A percentile compares a stretch with the other conserved stretches of the same genome.
phyloP scores from a whole-genome alignment of 2,888 invertebrate species.

The Melieria omissa region DNA sequence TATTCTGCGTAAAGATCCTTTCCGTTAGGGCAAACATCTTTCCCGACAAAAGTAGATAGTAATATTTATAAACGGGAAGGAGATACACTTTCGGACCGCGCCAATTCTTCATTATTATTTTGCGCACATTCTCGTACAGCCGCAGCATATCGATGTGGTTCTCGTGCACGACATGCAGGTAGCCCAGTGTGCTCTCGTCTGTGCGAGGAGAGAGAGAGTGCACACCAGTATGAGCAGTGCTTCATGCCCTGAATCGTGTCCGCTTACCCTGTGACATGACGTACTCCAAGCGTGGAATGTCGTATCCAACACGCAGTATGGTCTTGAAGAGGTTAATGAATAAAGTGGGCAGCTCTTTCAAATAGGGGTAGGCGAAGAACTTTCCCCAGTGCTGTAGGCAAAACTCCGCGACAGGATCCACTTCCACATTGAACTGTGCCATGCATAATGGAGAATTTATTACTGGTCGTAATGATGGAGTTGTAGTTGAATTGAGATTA shows the following conservation, averaged over 20 bases:
- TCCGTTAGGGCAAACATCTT: slow-evolving; percentile 62
- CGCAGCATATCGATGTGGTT: slow-evolving; percentile 60
- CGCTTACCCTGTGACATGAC: slow-evolving; percentile 62
- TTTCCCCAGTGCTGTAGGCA: slow-evolving; percentile 58
- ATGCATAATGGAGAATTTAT: too few species aligned
- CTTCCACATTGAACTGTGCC: slow-evolving; percentile 36
- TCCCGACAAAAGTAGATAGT: slow-evolving; percentile 60
- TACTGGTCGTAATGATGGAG: too few species aligned
- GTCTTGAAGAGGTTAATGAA: slow-evolving; percentile 61
- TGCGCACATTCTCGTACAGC: slow-evolving; percentile 59
- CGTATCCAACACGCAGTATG: slow-evolving; percentile 63
- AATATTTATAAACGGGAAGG: slow-evolving; percentile 65
- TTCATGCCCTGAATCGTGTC: not conserved
- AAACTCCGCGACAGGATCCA: slow-evolving; percentile 55
- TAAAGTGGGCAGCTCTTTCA: slow-evolving; percentile 60
- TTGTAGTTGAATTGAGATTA: too few species aligned
- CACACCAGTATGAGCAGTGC: not conserved
- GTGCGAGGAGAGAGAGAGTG: slow-evolving; percentile 1
- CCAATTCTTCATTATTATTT: slow-evolving; percentile 61
- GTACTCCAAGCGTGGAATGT: slow-evolving; percentile 64
- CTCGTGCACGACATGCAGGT: slow-evolving; percentile 59
- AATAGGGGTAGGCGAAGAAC: slow-evolving; percentile 64
- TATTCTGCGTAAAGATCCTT: slow-evolving; percentile 60
- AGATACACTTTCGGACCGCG: slow-evolving; percentile 63
- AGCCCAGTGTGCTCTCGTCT: slow-evolving; percentile 57